A percentile compares a stretch with the other conserved stretches of the same genome.
Conservation (phyloP, 2,797 vertebrate genomes). For the Peromyscus aztecus region DNA sequence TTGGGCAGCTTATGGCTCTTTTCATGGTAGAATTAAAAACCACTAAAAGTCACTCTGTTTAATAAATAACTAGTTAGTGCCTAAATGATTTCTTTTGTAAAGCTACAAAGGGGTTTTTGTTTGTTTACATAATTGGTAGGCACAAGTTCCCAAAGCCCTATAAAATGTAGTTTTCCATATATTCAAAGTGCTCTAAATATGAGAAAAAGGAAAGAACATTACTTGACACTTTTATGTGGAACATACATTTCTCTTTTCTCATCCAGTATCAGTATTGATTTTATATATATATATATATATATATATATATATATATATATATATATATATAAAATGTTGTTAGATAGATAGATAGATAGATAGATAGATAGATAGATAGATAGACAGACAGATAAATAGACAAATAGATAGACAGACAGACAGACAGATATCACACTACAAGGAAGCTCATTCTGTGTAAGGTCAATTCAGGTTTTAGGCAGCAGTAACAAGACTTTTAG, state of each 20-base stretch:
- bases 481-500: not conserved
- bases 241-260: not conserved
- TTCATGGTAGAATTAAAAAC: slow-evolving; percentile 11
- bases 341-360: not conserved
- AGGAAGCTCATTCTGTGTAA: not conserved
- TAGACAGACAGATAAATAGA: not conserved
- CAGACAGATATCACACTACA: not conserved
- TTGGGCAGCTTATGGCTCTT: not conserved
- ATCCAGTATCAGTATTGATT: not conserved
- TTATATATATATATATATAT: too few relatives aligned
- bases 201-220: not conserved
- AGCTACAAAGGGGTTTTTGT: not conserved
- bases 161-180: not conserved
- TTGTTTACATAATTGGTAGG: not conserved
- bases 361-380: too few relatives aligned
- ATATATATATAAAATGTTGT: not conserved
- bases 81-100: not conserved
- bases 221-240: not conserved
- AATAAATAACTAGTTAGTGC: not conserved
- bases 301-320: too few relatives aligned
- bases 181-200: not conserved
- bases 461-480: not conserved
- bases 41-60: not conserved
- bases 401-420: not conserved
- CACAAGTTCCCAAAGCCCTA: not conserved